Base-by-base conservation (phyloP, 1,140 invertebrate genomes). In the Anastrepha obliqua region DNA sequence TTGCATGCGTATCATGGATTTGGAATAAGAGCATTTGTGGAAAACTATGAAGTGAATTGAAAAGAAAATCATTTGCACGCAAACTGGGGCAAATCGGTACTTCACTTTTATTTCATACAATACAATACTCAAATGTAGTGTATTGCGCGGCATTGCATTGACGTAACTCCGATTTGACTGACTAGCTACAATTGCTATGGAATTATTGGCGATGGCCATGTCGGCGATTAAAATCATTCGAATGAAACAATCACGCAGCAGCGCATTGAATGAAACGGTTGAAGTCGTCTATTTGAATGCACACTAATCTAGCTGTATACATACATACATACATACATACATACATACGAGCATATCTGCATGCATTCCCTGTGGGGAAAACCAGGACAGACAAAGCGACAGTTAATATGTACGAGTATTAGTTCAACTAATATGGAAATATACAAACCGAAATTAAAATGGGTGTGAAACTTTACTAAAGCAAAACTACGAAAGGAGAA, bases 171-270 rank as follows among this genome's bases (percentile, higher is more conserved):
- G 70, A 74, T 74, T 51, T 29, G 74, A 42, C 51, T 55, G 74
- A 81, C n/a, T 55, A 55, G 74, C 44, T 81, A 55, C 47, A 74
- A 74, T 74, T 74, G 67, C 67, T 74, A 47, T 55, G 74, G 74
- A 20, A 81, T 81, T 74, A n/a, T n/a, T 62, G 8, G n/a, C 60
- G 74, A 20, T 81, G 47, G 47, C 74, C 47, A 81, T 58, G n/a
- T 55, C 74, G 20, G 74, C 74, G 47, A 81, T 47, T 42, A 47
- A 81, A 81, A 81, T 44, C 47, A 81, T 47, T 81, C 74, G 74
- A 81, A 81, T 51, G 74, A 42, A 81, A 55, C 51, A 20, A 81
- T 81, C 47, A 81, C 7, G 55, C 15, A 55, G n/a, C n/a, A 55
- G 15, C 42, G 47, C 47, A 81, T 81, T 62, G 60, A 62, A 17